Percentiles rank a stretch among this genome's conserved stretches.
Evolutionary conservation across 2,888 invertebrate species (phyloP).

Genomic region (Napeogenes inachia): DNA sequence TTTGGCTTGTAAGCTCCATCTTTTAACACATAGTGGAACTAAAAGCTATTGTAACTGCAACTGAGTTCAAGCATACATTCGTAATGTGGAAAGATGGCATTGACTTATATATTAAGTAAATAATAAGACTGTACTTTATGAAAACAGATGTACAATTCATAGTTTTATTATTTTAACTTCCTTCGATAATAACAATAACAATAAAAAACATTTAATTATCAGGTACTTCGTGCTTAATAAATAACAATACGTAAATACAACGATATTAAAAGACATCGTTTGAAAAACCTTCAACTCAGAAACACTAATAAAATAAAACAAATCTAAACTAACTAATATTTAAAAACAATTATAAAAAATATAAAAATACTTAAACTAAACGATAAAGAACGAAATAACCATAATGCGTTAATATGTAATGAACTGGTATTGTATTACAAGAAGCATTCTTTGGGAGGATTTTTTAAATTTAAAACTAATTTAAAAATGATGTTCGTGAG

Average conservation of each 20-base stretch:
- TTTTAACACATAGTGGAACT: background rate
- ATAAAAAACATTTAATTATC: slow-evolving; percentile 12
- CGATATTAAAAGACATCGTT: slow-evolving; percentile 4
- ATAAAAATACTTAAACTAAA: too few relatives aligned
- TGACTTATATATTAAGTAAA: slow-evolving; percentile 1
- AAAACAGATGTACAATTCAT: background rate
- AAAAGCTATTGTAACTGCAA: background rate
- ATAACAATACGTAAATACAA: background rate
- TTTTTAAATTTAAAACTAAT: slow-evolving; percentile 3
- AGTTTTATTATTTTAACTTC: background rate
- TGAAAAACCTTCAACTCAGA: slow-evolving; percentile 11
- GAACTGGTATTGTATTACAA: background rate
- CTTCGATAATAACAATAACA: slow-evolving; percentile 1
- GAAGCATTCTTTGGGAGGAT: background rate
- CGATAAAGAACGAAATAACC: background rate
- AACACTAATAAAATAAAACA: background rate
- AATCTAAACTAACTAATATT: too few relatives aligned
- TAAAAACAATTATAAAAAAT: too few relatives aligned
- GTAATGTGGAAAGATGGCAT: slow-evolving; percentile 5
- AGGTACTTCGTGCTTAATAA: slow-evolving; percentile 22
- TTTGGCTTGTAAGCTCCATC: background rate
- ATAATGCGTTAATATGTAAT: slow-evolving; percentile 1
- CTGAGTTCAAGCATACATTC: slow-evolving; percentile 2
- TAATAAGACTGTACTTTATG: background rate
- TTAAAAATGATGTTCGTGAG: slow-evolving; percentile 60